Evolutionary conservation across 2,888 invertebrate species (phyloP), one percentile per base, ranked within the genome.

Genomic region (Gymnosoma rotundatum): DNA sequence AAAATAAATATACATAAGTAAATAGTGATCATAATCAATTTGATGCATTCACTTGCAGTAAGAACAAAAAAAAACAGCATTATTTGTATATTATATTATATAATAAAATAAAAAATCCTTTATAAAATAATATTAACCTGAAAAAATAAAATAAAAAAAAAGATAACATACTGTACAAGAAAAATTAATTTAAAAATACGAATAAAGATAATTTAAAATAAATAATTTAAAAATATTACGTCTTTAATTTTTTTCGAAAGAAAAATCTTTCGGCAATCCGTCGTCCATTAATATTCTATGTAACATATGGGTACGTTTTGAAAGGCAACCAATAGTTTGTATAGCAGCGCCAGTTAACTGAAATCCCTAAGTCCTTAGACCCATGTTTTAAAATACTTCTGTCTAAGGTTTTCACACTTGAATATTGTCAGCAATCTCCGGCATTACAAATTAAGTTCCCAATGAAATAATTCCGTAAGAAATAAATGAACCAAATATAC

Each of bases 51-150:
- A 74, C 70, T 78, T 83, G 75, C 73, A 78, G 76, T 67, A 74
- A 81, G 73, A 32, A 32, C 2, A 25, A 25, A 25, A 83, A 78
- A 50, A 75, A 54, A 82, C 83, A 86, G 84, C 86, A 86, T 86
- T 86, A 87, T 85, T 86, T 87, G 87, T 87, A 87, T 83, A 87
- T 86, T 87, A 87, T 83, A 87, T 86, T 87, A 82, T 85, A 84
- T 81, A 84, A 80, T 70, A 83, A 63, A 78, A 79, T 52, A 73
- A 70, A 76, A 54, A 83, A 48, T 78, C 78, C 83, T 83, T 76
- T 83, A 86, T 78, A 86, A 85, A 86, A 78, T 79, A 78, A 74
- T 79, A 86, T 70, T 80, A 78, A 80, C 78, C 79, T 78, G 10
- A 42, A 83, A 87, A 74, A 63, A 80, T 85, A 70, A 78, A 73